Percentiles rank a stretch among this genome's conserved stretches.
Evolutionary conservation across 2,888 invertebrate species (phyloP).

Genomic region (Drosophila nr. perissopoda): DNA sequence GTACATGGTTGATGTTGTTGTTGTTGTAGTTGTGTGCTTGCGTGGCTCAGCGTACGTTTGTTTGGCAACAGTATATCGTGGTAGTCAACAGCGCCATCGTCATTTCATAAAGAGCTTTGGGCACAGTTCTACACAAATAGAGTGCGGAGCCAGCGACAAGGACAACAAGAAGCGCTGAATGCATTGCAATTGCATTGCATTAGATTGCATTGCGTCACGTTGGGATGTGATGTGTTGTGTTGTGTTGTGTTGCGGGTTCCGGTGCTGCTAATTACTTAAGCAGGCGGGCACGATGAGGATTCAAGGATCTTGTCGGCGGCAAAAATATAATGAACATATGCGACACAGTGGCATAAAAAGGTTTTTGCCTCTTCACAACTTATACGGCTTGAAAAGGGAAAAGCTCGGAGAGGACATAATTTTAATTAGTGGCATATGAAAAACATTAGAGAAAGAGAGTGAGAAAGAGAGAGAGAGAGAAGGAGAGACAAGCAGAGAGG

Average conservation of each 20-base stretch:
- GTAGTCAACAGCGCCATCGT: constrained; percentile 56
- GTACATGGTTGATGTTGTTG: constrained; percentile 15
- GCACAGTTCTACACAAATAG: constrained; percentile 52
- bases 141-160: constrained; percentile 39
- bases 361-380: constrained; percentile 54
- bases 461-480: not conserved
- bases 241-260: constrained; percentile 50
- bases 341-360: constrained; percentile 77
- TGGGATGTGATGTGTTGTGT: constrained; percentile 32
- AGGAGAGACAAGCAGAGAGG: not conserved
- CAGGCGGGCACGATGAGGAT: constrained; percentile 58
- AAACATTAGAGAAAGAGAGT: constrained; percentile 25
- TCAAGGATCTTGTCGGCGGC: constrained; percentile 71
- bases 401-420: constrained; percentile 46
- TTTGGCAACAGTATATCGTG: constrained; percentile 25
- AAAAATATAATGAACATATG: constrained; percentile 74
- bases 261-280: constrained; percentile 75
- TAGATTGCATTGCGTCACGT: constrained; percentile 37
- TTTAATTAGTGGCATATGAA: constrained; percentile 75
- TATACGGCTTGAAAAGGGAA: constrained; percentile 23
- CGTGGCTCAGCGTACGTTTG: constrained; percentile 40
- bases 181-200: constrained; percentile 55
- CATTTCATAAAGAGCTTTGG: constrained; percentile 59
- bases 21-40: constrained; percentile 30
- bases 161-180: constrained; percentile 44